These are phyloP conservation scores for Acrocephalus kingi DNA, from an alignment of 2,113 vertebrate genomes.

Conservation along the genomic window DNA sequence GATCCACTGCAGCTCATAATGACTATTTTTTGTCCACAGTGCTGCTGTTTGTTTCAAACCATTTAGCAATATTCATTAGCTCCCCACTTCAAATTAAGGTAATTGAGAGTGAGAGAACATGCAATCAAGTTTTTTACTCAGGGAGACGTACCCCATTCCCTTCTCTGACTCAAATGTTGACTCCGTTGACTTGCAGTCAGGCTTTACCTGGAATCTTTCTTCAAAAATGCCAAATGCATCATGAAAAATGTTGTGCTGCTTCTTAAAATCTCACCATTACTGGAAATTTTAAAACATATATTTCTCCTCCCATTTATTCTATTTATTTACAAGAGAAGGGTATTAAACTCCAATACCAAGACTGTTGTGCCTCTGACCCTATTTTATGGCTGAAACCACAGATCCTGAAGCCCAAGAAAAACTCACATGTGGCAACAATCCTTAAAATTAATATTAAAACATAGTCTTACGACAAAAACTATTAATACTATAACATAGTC, in stretches of 20 bases:
- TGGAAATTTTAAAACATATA: not conserved
- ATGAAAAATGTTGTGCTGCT: not conserved
- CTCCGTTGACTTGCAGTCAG: not conserved
- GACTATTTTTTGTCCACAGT: not conserved
- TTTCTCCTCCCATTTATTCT: not conserved
- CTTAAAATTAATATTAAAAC: constrained; percentile 34
- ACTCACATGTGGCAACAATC: not conserved
- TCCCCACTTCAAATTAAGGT: not conserved
- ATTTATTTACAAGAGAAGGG: not conserved
- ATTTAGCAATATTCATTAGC: constrained; percentile 36
- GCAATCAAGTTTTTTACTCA: not conserved
- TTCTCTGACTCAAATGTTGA: not conserved
- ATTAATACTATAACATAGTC: not conserved
- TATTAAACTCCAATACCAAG: not conserved
- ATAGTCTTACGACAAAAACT: not conserved
- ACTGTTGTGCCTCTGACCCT: not conserved
- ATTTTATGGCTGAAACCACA: not conserved
- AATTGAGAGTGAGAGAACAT: constrained; percentile 6
- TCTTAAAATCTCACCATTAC: not conserved
- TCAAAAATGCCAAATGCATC: not conserved
- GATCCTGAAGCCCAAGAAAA: not conserved
- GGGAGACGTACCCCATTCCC: not conserved
- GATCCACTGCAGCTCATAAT: not conserved
- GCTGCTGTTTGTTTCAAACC: constrained; percentile 33
- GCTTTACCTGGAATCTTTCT: not conserved